These are phyloP conservation scores for Daubentonia madagascariensis DNA, from an alignment of 2,113 vertebrate species.

Conservation along the genomic window DNA sequence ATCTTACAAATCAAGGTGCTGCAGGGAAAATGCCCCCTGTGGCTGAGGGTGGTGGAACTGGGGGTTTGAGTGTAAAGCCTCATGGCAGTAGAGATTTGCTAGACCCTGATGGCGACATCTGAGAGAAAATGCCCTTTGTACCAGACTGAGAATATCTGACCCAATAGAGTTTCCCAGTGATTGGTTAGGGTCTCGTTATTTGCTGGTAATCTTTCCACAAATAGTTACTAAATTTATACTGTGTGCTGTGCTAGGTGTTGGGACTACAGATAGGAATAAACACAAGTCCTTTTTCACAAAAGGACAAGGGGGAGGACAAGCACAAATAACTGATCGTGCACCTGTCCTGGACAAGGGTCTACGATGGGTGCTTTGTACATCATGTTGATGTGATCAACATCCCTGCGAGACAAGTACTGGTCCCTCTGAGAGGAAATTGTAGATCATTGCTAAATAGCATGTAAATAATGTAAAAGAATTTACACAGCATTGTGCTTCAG, in stretches of 20 bases:
- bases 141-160: neutral
- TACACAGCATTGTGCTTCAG: neutral
- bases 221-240: neutral
- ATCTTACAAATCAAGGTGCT: neutral
- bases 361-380: neutral
- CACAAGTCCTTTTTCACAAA: neutral
- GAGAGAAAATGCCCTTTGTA: neutral
- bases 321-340: neutral
- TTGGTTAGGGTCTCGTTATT: neutral
- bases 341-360: neutral
- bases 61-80: neutral
- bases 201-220: neutral
- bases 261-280: neutral
- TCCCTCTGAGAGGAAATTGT: neutral
- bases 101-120: neutral
- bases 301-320: neutral
- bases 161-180: neutral
- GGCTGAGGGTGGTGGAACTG: no score
- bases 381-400: accelerated
- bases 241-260: neutral
- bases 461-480: neutral
- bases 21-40: neutral
- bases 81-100: neutral
- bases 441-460: neutral
- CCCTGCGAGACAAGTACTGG: neutral